Conservation (phyloP, 2,888 invertebrate species). For the Maniola hyperantus region DNA sequence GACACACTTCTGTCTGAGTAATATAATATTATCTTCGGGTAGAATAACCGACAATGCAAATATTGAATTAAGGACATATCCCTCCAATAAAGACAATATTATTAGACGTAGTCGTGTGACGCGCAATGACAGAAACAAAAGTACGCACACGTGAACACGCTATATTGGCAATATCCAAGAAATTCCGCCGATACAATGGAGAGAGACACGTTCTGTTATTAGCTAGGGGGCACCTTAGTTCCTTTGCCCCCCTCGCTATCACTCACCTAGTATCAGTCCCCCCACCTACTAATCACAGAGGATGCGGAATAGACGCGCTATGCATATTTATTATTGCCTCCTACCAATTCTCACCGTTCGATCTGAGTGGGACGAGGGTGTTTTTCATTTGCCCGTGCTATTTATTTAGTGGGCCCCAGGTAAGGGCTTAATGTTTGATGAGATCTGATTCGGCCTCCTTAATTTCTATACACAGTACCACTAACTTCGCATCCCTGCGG, state of each 20-base stretch:
- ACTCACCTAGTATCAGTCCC: slow-evolving; percentile 78
- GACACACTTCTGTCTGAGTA: background rate
- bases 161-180: slow-evolving; percentile 81
- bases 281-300: slow-evolving; percentile 76
- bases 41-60: slow-evolving; percentile 35
- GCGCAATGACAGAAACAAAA: slow-evolving; percentile 70
- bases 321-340: slow-evolving; percentile 80
- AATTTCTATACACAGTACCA: slow-evolving; percentile 65
- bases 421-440: slow-evolving; percentile 77
- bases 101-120: slow-evolving; percentile 47
- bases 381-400: slow-evolving; percentile 78
- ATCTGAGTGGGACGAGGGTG: slow-evolving; percentile 63
- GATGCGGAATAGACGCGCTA: slow-evolving; percentile 80
- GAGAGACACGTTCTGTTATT: slow-evolving; percentile 74
- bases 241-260: slow-evolving; percentile 76
- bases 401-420: slow-evolving; percentile 75
- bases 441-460: slow-evolving; percentile 71
- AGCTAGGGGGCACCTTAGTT: slow-evolving; percentile 74
- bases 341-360: slow-evolving; percentile 75
- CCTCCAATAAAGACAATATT: slow-evolving; percentile 45
- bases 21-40: slow-evolving; percentile 20
- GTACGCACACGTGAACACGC: slow-evolving; percentile 69
- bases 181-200: slow-evolving; percentile 75
- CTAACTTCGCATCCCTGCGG: slow-evolving; percentile 56
- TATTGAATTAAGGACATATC: slow-evolving; percentile 38